Evolutionary conservation across 2,797 vertebrate species (phyloP).

Genomic region (Lagodon rhomboides): DNA sequence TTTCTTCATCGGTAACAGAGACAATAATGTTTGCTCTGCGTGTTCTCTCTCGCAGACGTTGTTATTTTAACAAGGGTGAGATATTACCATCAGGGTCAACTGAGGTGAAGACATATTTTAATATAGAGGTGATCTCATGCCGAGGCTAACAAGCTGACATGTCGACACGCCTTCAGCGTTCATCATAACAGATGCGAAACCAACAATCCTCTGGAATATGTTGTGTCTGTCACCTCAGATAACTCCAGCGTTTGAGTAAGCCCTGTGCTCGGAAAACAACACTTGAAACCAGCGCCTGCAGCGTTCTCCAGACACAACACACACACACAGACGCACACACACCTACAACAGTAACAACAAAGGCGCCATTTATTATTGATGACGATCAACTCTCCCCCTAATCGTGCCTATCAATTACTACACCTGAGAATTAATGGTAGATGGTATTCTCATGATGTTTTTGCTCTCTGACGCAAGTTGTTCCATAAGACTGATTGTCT

Average conservation of each 20-base stretch:
- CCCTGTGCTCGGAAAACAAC: slow-evolving; percentile 66
- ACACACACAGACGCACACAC: slow-evolving; percentile 22
- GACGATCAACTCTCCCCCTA: slow-evolving; percentile 56
- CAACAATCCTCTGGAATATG: slow-evolving; percentile 42
- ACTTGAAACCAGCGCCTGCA: slow-evolving; percentile 65
- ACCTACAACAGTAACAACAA: slow-evolving; percentile 34
- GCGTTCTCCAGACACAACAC: slow-evolving; percentile 24
- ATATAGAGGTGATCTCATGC: slow-evolving; percentile 15
- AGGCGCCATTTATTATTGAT: slow-evolving; percentile 68
- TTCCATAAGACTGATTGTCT: background rate
- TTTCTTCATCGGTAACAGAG: slow-evolving; percentile 24
- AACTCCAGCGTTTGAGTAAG: slow-evolving; percentile 66
- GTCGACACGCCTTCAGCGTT: slow-evolving; percentile 30
- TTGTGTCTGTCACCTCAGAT: slow-evolving; percentile 69
- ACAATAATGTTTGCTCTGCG: slow-evolving; percentile 37
- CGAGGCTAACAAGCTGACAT: slow-evolving; percentile 6
- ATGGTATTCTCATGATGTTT: slow-evolving; percentile 34
- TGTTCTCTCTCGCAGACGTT: slow-evolving; percentile 16
- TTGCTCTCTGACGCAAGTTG: background rate
- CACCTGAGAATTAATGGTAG: slow-evolving; percentile 42
- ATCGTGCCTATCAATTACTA: slow-evolving; percentile 50
- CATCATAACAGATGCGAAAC: slow-evolving; percentile 23
- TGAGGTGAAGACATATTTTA: slow-evolving; percentile 35
- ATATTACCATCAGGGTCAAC: slow-evolving; percentile 36
- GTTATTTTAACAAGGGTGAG: slow-evolving; percentile 15